Evolutionary conservation across 2,113 vertebrate genomes (phyloP), one percentile per base, ranked within the genome.

Genomic region (Phylloscopus whistleri): DNA sequence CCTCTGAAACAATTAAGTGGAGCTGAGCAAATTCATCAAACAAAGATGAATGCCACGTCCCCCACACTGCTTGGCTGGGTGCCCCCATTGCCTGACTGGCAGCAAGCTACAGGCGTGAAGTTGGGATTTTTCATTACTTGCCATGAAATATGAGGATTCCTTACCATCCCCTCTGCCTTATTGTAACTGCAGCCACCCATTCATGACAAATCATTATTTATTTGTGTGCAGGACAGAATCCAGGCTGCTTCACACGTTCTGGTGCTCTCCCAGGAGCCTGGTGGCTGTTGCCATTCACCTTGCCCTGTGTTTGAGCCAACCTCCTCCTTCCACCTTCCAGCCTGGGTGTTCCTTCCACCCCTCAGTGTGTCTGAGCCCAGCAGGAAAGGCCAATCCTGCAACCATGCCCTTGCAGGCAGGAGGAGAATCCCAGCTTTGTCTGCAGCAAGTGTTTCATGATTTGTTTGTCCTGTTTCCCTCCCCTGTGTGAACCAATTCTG

Each of bases 121-220:
- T 74, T 92, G 89, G 96, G 78, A 76, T 95, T 96, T 96, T 81
- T 96, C 93, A 94, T 95, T 96, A 95, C 85, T 44, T 55, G 72
- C 0, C 0, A 94, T 94, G 93, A 93, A 96, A 93, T 87, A 91
- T 68, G 95, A 86, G 92, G 76, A 37, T 74, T 60, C 90, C n/a
- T 89, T 77, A 76, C 60, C 58, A 37, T 96, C 68, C 26, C 33
- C 5, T 56, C 82, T 83, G 48, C 89, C 79, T 94, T 43, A 16
- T 87, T 79, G 88, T 72, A 88, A 93, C 68, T 44, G 56, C 80
- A 94, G 37, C 83, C 78, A 56, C 52, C 55, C 56, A 59, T 23
- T 46, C 59, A 16, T 74, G 62, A 30, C 75, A 75, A 84, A 83
- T 23, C 33, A 21, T 90, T 93, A 88, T 78, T 95, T 92, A 56